Evolutionary conservation across 1,140 invertebrate genomes (phyloP).

Genomic region (Olivierus martensii): DNA sequence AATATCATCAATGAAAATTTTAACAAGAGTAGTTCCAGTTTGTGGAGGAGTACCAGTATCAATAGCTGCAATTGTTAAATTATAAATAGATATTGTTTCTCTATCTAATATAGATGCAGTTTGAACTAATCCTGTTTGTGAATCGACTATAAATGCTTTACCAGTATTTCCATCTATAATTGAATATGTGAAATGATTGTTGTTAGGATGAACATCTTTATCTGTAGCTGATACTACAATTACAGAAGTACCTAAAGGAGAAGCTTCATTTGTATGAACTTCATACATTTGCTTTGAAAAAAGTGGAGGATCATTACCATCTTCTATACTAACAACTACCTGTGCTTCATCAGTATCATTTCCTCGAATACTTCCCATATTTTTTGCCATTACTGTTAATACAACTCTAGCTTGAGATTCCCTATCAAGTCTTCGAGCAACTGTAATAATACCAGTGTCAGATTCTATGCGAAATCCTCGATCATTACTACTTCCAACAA

Average conservation of each 20-base stretch:
- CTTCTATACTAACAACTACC: constrained; percentile 82
- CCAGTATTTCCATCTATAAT: constrained; percentile 70
- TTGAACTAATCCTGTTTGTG: constrained; percentile 64
- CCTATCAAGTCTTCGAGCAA: constrained; percentile 65
- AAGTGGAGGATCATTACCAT: constrained; percentile 89
- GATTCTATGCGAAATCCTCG: constrained; percentile 77
- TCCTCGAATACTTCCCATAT: constrained; percentile 75
- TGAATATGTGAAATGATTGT: constrained; percentile 83
- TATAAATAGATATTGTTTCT: constrained; percentile 81
- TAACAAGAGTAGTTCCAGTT: constrained; percentile 57
- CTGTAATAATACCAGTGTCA: constrained; percentile 65
- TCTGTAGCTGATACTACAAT: constrained; percentile 70
- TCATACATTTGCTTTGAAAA: constrained; percentile 62
- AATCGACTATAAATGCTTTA: constrained; percentile 77
- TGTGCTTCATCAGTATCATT: constrained; percentile 92
- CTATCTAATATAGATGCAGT: constrained; percentile 63
- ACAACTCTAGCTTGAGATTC: constrained; percentile 82
- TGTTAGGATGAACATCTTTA: constrained; percentile 76
- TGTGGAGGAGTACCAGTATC: constrained; percentile 74
- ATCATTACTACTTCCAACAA: constrained; percentile 85
- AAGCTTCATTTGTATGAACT: constrained; percentile 56
- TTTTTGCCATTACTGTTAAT: constrained; percentile 86
- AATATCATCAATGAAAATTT: constrained; percentile 72
- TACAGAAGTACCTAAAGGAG: constrained; percentile 54
- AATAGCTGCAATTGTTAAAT: constrained; percentile 75